Evolutionary conservation across 2,113 vertebrate species (phyloP), one percentile per base, ranked within the genome.

Genomic region (Rhabdomys dilectus): DNA sequence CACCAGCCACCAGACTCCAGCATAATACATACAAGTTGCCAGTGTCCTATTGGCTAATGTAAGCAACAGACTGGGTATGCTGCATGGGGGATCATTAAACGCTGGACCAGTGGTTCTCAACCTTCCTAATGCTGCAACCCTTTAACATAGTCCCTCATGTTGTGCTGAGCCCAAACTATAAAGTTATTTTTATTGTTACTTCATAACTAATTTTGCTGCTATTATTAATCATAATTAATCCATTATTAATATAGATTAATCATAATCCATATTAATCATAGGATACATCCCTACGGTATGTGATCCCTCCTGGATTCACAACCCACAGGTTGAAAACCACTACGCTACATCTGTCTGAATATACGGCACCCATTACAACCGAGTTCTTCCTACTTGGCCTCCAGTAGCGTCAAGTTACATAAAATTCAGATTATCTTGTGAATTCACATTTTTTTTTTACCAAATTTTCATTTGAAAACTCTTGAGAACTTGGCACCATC

Each of bases 391-490:
- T 70, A 29, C 22, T 72, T 80, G 22, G 9, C 78, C 72, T 91
- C 21, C n/a, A 24, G 36, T 34, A 19, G 16, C 9, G 56, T 60
- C 76, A 76, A 68, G n/a, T 39, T 90, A 16, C 42, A 5, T 58
- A 86, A 66, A 92, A 66, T 13, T 92, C 77, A 77, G 81, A n/a
- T 68, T 22, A 60, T 91, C 89, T 87, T 39, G 29, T 89, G 60
- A 89, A 66, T 80, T 95, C 19, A 80, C 70, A 68, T 91, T 92
- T 93, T 76, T 51, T 60, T 51, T 96, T 94, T 60, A 60, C 87
- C 85, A 91, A n/a, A 78, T 45, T 53, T 24, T 89, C 39, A 92
- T 88, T 91, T 34, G 87, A 45, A 75, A 45, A 16, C 39, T 89
- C 31, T 3, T 9, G 24, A 26, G 89, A 62, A 78, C 48, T 70